phyloP scores from a whole-genome alignment of 1,140 invertebrate species.

The Mylabris phalerata region DNA sequence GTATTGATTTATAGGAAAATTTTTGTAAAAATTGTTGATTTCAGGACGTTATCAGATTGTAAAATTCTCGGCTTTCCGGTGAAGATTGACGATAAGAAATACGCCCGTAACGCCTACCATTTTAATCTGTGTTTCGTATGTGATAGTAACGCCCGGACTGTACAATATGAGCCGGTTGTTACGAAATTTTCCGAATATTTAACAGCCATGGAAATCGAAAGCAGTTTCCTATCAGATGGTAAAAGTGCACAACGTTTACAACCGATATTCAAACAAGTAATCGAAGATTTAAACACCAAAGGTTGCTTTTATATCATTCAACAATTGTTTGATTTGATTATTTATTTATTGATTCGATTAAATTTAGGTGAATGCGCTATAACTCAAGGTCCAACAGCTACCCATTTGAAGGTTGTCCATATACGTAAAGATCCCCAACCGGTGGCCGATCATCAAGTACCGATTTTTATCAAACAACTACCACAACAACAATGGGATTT shows the following conservation, averaged over 20 bases:
- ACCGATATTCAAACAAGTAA: constrained; percentile 67
- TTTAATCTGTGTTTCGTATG: constrained; percentile 96
- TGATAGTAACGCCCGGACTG: constrained; percentile 76
- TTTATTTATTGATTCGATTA: not conserved
- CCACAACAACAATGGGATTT: constrained; percentile 74
- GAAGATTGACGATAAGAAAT: constrained; percentile 80
- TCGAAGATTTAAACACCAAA: constrained; percentile 71
- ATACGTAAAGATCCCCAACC: constrained; percentile 70
- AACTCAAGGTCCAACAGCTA: constrained; percentile 68
- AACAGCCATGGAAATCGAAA: constrained; percentile 76
- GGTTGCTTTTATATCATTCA: constrained; percentile 45
- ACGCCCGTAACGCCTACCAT: constrained; percentile 88
- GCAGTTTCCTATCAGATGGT: constrained; percentile 65
- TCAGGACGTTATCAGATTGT: constrained; percentile 49
- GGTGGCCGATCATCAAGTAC: constrained; percentile 86
- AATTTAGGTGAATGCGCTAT: constrained; percentile 39
- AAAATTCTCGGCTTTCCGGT: constrained; percentile 94
- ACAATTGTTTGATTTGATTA: not conserved
- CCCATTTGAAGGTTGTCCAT: constrained; percentile 72
- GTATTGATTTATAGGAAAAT: not conserved
- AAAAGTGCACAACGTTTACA: constrained; percentile 56
- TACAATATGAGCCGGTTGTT: constrained; percentile 88
- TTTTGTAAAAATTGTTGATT: constrained; percentile 17
- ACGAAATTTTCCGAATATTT: constrained; percentile 90
- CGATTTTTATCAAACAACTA: constrained; percentile 64